A percentile compares a stretch with the other conserved stretches of the same genome.
These are phyloP conservation scores for Uropetala carovei DNA, from an alignment of 2,888 invertebrate genomes.

Conservation along the genomic window DNA sequence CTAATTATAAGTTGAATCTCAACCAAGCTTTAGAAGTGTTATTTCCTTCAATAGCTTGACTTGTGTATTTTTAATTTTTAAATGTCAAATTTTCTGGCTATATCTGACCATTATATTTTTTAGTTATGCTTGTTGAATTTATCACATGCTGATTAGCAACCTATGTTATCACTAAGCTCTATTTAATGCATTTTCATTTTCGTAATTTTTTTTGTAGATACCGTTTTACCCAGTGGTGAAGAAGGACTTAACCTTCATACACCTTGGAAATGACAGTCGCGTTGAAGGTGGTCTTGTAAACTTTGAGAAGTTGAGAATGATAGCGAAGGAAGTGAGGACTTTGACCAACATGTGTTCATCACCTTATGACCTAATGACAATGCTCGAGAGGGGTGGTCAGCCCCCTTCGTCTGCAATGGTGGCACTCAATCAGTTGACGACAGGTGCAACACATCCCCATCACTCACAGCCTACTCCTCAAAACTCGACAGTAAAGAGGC, in stretches of 20 bases:
- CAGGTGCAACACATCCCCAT: slow-evolving; percentile 75
- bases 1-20: too few species aligned
- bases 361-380: slow-evolving; percentile 90
- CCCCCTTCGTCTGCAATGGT: slow-evolving; percentile 93
- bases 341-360: slow-evolving; percentile 97
- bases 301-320: slow-evolving; percentile 98
- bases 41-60: too few species aligned
- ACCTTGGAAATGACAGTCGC: slow-evolving; percentile 95
- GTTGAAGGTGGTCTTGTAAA: slow-evolving; percentile 93
- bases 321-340: slow-evolving; percentile 95
- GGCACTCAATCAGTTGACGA: slow-evolving; percentile 90
- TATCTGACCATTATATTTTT: too few species aligned
- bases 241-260: slow-evolving; percentile 98
- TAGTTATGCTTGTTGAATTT: slow-evolving; percentile 15
- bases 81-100: too few species aligned
- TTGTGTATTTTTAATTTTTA: too few species aligned
- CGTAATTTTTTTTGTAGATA: slow-evolving; percentile 77
- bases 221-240: slow-evolving; percentile 95
- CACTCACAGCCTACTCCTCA: slow-evolving; percentile 68
- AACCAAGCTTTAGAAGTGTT: too few species aligned
- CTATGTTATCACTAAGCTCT: slow-evolving; percentile 71
- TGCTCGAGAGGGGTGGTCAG: slow-evolving; percentile 90
- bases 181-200: neutral
- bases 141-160: slow-evolving; percentile 73
- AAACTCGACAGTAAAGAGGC: slow-evolving; percentile 89